Percentiles rank a stretch among this genome's conserved stretches.
Conservation (phyloP, 1,140 invertebrate genomes). For the Microvelia longipes region DNA sequence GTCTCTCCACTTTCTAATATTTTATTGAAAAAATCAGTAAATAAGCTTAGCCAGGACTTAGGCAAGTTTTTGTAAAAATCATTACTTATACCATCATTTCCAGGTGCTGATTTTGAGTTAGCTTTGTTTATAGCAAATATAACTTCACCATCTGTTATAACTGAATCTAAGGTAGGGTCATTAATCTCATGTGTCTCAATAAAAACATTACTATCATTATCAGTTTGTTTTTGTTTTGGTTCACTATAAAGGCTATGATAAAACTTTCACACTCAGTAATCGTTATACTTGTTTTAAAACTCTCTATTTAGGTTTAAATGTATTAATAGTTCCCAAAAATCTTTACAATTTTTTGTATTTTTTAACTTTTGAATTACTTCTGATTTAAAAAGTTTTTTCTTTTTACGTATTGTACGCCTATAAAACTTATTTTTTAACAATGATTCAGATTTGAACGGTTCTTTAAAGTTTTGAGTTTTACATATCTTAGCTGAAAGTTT, state of each 20-base stretch:
- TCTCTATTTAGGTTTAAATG: not conserved
- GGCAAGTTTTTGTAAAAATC: not conserved
- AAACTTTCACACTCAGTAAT: not conserved
- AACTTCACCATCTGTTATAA: not conserved
- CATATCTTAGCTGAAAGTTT: not conserved
- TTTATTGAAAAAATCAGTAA: not conserved
- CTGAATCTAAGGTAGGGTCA: not conserved
- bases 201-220: too few relatives aligned
- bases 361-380: not conserved
- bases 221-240: not conserved
- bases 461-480: not conserved
- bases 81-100: not conserved
- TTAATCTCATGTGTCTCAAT: not conserved
- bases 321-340: not conserved
- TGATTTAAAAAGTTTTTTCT: not conserved
- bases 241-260: not conserved
- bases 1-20: not conserved
- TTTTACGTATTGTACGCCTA: not conserved
- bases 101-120: not conserved
- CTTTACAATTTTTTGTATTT: not conserved
- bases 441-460: not conserved
- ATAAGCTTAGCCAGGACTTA: not conserved
- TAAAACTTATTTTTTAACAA: too few relatives aligned
- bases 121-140: not conserved
- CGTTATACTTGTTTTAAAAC: not conserved